Conservation (phyloP, 2,113 vertebrate genomes). For the Corvus moneduloides region DNA sequence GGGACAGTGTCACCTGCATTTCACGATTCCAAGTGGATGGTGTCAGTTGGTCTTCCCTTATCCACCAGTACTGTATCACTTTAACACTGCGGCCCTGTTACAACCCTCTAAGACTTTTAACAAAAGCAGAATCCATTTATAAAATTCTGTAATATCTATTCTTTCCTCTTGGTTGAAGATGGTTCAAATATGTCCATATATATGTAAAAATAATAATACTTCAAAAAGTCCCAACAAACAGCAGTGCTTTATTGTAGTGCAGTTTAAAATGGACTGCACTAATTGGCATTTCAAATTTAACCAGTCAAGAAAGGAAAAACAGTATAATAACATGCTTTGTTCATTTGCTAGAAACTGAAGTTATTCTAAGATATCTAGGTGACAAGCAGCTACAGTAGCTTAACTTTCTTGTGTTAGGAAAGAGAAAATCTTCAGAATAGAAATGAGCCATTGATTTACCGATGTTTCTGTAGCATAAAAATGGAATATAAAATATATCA, state of each 20-base stretch:
- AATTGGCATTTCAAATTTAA: neutral
- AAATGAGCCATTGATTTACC: neutral
- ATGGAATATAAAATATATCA: neutral
- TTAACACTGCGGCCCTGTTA: neutral
- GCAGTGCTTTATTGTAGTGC: neutral
- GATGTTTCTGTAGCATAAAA: neutral
- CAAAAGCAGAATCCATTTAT: neutral
- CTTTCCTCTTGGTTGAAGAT: neutral
- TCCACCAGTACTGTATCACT: neutral
- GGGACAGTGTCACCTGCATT: neutral
- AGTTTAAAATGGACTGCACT: neutral
- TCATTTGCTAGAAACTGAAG: neutral
- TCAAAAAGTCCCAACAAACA: neutral
- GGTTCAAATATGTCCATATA: neutral
- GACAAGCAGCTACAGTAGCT: neutral
- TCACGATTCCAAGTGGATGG: neutral
- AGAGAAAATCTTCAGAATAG: neutral
- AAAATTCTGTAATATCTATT: neutral
- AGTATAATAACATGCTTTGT: fast-evolving
- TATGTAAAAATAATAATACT: neutral
- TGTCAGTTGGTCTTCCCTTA: neutral
- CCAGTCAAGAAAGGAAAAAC: neutral
- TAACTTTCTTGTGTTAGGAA: neutral
- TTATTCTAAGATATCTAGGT: neutral
- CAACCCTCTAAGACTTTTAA: neutral